Evolutionary conservation across 2,113 vertebrate species (phyloP).

Genomic region (Eurystomus gularis): DNA sequence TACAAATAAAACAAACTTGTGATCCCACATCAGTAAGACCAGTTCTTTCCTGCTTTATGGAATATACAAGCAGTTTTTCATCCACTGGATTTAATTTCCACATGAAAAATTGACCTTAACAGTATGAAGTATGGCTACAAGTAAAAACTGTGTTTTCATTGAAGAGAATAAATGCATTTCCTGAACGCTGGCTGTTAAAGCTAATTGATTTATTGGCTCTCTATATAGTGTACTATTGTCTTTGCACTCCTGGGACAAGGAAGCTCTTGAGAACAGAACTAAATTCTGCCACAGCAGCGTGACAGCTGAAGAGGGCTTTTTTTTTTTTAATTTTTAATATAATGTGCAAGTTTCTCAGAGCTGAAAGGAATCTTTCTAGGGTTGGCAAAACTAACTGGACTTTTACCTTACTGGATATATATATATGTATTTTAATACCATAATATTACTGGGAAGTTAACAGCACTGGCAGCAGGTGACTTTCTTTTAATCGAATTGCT

Average conservation of each 20-base stretch:
- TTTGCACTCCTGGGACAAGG: conserved; percentile 82
- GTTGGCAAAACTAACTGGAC: conserved; percentile 60
- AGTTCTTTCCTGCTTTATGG: conserved; percentile 57
- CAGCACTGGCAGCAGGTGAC: not conserved
- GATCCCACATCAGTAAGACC: conserved; percentile 64
- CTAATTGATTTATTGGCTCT: conserved; percentile 94
- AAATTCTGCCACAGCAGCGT: conserved; percentile 79
- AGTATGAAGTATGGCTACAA: conserved; percentile 77
- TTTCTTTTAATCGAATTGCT: conserved; percentile 58
- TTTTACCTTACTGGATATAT: conserved; percentile 62
- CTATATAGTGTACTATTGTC: conserved; percentile 85
- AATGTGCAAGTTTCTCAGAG: conserved; percentile 17
- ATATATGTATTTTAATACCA: not conserved
- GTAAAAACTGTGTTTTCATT: conserved; percentile 77
- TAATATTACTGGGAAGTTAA: conserved; percentile 36
- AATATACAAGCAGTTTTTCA: conserved; percentile 77
- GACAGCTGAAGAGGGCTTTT: conserved; percentile 79
- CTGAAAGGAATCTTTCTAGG: not conserved
- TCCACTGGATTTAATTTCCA: conserved; percentile 77
- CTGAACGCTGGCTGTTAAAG: conserved; percentile 82
- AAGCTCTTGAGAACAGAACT: conserved; percentile 80
- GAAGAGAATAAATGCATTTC: conserved; percentile 83
- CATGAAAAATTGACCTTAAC: conserved; percentile 77
- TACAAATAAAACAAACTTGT: conserved; percentile 81
- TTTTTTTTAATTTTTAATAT: conserved; percentile 42